A percentile compares a stretch with the other conserved stretches of the same genome.
Conservation (phyloP, 1,140 invertebrate species). For the Lysiphlebus fabarum region DNA sequence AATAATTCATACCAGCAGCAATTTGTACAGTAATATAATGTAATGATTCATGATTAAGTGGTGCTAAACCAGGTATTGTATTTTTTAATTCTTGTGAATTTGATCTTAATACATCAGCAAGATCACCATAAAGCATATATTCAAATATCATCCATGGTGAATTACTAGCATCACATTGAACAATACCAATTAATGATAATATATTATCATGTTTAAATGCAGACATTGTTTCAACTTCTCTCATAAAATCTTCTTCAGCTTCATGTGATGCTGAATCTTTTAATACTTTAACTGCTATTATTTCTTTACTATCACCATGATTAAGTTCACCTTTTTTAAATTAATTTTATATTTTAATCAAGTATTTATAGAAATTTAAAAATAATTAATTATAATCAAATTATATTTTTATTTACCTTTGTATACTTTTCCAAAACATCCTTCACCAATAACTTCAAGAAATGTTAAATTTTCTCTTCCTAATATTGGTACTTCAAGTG, state of each 20-base stretch:
- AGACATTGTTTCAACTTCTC: slow-evolving; percentile 89
- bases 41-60: slow-evolving; percentile 50
- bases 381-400: slow-evolving; percentile 5
- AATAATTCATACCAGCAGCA: slow-evolving; percentile 83
- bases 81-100: slow-evolving; percentile 56
- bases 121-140: slow-evolving; percentile 86
- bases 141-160: slow-evolving; percentile 92
- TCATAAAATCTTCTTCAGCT: slow-evolving; percentile 78
- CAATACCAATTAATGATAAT: slow-evolving; percentile 77
- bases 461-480: slow-evolving; percentile 65
- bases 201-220: slow-evolving; percentile 85
- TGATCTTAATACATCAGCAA: slow-evolving; percentile 75
- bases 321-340: slow-evolving; percentile 63
- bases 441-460: slow-evolving; percentile 79
- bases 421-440: slow-evolving; percentile 88
- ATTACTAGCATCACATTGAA: slow-evolving; percentile 65
- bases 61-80: slow-evolving; percentile 44
- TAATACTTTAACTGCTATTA: slow-evolving; percentile 82
- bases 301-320: slow-evolving; percentile 52
- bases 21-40: slow-evolving; percentile 67
- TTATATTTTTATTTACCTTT: slow-evolving; percentile 69
- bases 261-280: slow-evolving; percentile 79
- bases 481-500: slow-evolving; percentile 62
- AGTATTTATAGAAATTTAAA: no score
- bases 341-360: slow-evolving; percentile 34